Evolutionary conservation across 2,888 invertebrate genomes (phyloP), one percentile per base, ranked within the genome.

Genomic region (Pterostichus niger): DNA sequence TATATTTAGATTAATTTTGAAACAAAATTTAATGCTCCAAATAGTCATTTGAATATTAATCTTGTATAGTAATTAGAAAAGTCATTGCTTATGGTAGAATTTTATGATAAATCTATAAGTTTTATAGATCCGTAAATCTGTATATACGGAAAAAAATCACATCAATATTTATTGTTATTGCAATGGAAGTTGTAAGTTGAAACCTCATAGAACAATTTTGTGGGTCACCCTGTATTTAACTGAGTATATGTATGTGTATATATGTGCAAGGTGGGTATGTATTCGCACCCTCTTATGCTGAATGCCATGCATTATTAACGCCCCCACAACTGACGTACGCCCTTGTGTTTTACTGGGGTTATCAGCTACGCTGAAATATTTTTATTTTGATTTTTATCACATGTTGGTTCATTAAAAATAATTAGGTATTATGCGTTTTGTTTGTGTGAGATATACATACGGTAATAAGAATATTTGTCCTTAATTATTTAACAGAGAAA

Each of bases 381-480:
- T 78, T 78, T 61, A 75, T 61, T 78, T 56, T 61, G 78, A 78
- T 78, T 78, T 11, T 56, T 78, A 78, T 78, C 78, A 17, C 56
- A n/a, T 78, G 61, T 78, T 56, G 61, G 59, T 56, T 78, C 78
- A 78, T 78, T 78, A 78, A 78, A 61, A 44, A 78, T 61, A 78
- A 75, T 75, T 75, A 75, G 73, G 75, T 75, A 52, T 49, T 75
- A 75, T 75, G 46, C n/a, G 13, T 64, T 64, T 33, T 13, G 64
- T 64, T 33, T 13, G 64, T 31, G 6, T 15, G 52, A 75, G 52
- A 75, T 75, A 75, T 75, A 33, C 52, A 31, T 75, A 75, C 31
- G n/a, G 71, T 71, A 71, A 71, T 71, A 46, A 46, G 71, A 71
- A 71, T 71, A 46, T 75, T 75, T 75, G 75, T 33, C 17, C 33